These are phyloP conservation scores for Pyrgilauda ruficollis DNA, from an alignment of 2,113 vertebrate species.

Conservation along the genomic window DNA sequence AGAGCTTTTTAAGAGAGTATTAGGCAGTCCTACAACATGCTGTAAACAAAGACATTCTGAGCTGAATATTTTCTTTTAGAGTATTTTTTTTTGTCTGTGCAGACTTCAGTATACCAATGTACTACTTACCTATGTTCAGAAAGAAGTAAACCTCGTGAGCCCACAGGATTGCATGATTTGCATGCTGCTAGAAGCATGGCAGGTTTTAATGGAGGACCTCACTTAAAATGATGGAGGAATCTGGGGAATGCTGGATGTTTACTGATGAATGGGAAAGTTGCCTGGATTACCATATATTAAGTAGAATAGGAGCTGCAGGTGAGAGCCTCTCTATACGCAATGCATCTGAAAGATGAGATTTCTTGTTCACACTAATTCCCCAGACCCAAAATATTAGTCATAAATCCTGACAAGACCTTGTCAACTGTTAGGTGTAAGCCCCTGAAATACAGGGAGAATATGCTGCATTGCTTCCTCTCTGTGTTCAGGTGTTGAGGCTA, in stretches of 20 bases:
- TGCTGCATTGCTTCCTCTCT: background rate
- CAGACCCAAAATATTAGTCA: background rate
- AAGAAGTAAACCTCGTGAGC: background rate
- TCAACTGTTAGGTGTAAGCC: background rate
- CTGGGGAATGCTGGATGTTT: background rate
- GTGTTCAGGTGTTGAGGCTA: background rate
- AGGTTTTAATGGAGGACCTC: background rate
- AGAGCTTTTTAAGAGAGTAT: background rate
- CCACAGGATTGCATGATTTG: background rate
- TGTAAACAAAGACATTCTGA: background rate
- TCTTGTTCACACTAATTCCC: background rate
- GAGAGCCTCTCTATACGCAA: background rate
- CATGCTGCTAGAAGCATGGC: background rate
- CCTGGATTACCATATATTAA: background rate
- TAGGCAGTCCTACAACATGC: background rate
- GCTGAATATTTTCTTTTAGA: background rate
- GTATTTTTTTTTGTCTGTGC: background rate
- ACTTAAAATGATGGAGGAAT: background rate
- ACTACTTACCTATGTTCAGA: background rate
- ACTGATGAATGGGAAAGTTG: background rate
- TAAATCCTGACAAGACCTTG: background rate
- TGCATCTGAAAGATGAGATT: background rate
- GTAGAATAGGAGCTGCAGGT: background rate
- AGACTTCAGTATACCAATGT: background rate
- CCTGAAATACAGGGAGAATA: background rate